Percentiles rank a stretch among this genome's conserved stretches.
Evolutionary conservation across 2,797 vertebrate genomes (phyloP).

Genomic region (Catharus ustulatus): DNA sequence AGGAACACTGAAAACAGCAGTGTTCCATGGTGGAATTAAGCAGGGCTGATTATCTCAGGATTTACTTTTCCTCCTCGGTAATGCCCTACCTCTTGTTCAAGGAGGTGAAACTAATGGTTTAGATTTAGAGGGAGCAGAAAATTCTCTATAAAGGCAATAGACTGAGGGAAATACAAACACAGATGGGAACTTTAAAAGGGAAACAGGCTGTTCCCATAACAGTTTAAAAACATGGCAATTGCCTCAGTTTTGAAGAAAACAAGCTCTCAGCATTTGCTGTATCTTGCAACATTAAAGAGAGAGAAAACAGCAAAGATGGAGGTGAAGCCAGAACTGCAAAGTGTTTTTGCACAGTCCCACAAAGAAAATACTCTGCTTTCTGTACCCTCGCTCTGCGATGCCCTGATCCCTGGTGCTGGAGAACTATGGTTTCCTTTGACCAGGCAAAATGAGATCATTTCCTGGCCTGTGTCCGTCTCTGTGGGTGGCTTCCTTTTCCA

Average conservation of each 20-base stretch:
- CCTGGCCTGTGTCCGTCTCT: constrained; percentile 79
- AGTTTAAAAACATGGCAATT: constrained; percentile 66
- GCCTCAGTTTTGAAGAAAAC: constrained; percentile 42
- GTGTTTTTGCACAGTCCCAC: neutral
- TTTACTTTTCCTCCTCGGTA: constrained; percentile 66
- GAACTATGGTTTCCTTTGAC: constrained; percentile 64
- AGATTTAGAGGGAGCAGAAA: constrained; percentile 55
- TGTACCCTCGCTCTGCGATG: neutral
- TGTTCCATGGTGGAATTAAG: constrained; percentile 41
- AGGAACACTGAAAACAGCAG: constrained; percentile 21
- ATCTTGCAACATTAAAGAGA: neutral
- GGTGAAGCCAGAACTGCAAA: constrained; percentile 31
- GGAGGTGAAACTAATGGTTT: constrained; percentile 71
- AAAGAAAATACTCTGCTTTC: neutral
- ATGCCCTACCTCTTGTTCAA: constrained; percentile 68
- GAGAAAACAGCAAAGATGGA: constrained; percentile 23
- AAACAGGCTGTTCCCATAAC: constrained; percentile 55
- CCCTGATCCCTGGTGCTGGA: constrained; percentile 14
- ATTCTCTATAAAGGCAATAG: constrained; percentile 64
- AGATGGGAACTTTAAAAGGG: constrained; percentile 58
- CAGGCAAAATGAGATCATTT: constrained; percentile 75
- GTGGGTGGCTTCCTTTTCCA: constrained; percentile 86
- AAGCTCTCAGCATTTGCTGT: constrained; percentile 29
- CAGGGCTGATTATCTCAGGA: constrained; percentile 57
- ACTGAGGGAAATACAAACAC: constrained; percentile 50